These are phyloP conservation scores for Rhipidura dahli DNA, from an alignment of 2,113 vertebrate genomes.

Conservation along the genomic window DNA sequence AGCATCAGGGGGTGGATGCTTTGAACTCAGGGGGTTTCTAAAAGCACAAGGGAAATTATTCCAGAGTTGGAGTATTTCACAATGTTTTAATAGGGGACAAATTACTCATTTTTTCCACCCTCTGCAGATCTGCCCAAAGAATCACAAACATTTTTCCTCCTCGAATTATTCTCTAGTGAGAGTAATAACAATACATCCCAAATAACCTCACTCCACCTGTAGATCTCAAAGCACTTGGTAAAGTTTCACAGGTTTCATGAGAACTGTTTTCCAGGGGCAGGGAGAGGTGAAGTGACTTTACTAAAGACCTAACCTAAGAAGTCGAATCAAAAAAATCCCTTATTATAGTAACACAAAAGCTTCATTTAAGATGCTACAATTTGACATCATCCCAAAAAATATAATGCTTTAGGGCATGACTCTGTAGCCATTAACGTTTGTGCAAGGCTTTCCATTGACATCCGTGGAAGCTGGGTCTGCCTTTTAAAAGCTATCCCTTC, in stretches of 20 bases:
- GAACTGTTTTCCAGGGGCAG: conserved; percentile 8
- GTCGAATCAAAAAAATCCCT: conserved; percentile 24
- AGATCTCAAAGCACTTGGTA: conserved; percentile 28
- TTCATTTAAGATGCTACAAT: conserved; percentile 24
- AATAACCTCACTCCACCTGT: neutral
- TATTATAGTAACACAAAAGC: conserved; percentile 42
- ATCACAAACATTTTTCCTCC: conserved; percentile 16
- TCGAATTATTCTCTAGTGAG: neutral
- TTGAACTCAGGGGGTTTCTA: conserved; percentile 30
- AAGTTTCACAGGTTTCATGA: conserved; percentile 41
- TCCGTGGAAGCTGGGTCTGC: conserved; percentile 13
- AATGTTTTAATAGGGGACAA: conserved; percentile 42
- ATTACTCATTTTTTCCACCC: neutral
- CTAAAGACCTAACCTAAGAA: conserved; percentile 49
- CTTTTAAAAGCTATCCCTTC: conserved; percentile 57
- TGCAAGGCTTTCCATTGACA: conserved; percentile 35
- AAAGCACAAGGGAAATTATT: conserved; percentile 46
- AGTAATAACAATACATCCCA: neutral
- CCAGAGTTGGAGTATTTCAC: neutral
- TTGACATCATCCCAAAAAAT: conserved; percentile 60
- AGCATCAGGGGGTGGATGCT: conserved; percentile 50
- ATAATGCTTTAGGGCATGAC: conserved; percentile 52
- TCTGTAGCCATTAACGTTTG: conserved; percentile 48
- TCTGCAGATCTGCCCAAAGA: conserved; percentile 28
- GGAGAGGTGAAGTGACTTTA: conserved; percentile 48